These are phyloP conservation scores for Habropoda laboriosa DNA, from an alignment of 1,140 invertebrate species.

Conservation along the genomic window DNA sequence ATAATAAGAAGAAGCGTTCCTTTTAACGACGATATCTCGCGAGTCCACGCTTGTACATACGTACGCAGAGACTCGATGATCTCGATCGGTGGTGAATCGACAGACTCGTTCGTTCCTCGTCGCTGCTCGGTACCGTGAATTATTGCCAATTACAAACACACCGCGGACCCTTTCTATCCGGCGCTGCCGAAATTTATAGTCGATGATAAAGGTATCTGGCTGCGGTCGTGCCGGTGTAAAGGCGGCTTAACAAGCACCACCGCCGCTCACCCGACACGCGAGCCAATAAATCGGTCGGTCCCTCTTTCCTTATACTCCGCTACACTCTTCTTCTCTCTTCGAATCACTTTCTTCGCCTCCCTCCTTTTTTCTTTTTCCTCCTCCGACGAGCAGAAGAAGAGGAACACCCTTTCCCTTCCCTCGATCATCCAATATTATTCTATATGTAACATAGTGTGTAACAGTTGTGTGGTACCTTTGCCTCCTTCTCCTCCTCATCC, in stretches of 20 bases:
- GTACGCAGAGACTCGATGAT: neutral
- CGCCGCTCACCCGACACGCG: slow-evolving; percentile 62
- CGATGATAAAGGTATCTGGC: slow-evolving; percentile 71
- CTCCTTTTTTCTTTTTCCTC: neutral
- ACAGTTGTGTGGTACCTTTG: too few relatives aligned
- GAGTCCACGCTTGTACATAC: neutral
- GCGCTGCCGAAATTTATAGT: slow-evolving; percentile 73
- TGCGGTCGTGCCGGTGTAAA: slow-evolving; percentile 57
- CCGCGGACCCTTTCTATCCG: slow-evolving; percentile 36
- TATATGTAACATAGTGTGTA: too few relatives aligned
- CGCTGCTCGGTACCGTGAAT: slow-evolving; percentile 44
- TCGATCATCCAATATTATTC: too few relatives aligned
- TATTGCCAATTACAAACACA: slow-evolving; percentile 67
- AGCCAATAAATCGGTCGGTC: slow-evolving; percentile 70
- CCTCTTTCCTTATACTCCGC: too few relatives aligned
- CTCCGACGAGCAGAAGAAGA: too few relatives aligned
- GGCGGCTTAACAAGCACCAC: slow-evolving; percentile 67
- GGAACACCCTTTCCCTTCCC: too few relatives aligned
- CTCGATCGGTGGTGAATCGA: slow-evolving; percentile 23
- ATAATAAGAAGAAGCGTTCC: neutral
- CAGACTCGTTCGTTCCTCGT: neutral
- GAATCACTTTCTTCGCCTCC: slow-evolving; percentile 33
- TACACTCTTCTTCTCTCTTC: neutral
- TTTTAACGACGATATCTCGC: slow-evolving; percentile 17
- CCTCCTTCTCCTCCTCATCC: too few relatives aligned